Evolutionary conservation across 2,113 vertebrate species (phyloP).

Genomic region (Nannobrachium achirus): DNA sequence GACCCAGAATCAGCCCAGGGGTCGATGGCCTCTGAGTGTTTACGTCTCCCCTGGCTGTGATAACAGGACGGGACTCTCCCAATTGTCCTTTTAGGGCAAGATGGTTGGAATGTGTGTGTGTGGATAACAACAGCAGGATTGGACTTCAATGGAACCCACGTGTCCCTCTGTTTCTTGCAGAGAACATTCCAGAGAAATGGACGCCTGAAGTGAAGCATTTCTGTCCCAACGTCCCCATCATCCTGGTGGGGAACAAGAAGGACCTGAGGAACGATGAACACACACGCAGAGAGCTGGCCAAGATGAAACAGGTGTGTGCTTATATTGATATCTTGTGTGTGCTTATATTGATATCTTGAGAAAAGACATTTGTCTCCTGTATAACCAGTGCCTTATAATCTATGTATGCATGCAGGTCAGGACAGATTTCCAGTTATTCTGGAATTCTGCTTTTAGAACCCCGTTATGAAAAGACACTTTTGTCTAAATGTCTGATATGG

Average conservation of each 20-base stretch:
- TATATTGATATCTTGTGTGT: background rate
- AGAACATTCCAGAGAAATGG: slow-evolving; percentile 99
- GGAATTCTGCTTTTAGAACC: too few relatives aligned
- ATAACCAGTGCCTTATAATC: background rate
- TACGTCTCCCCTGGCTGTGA: slow-evolving; percentile 20
- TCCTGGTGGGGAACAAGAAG: slow-evolving; percentile 98
- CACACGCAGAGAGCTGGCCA: slow-evolving; percentile 92
- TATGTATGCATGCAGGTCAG: background rate
- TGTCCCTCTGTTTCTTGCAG: slow-evolving; percentile 66
- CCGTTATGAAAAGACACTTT: too few relatives aligned
- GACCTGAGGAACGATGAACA: slow-evolving; percentile 95
- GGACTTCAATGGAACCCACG: background rate
- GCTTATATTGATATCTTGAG: background rate
- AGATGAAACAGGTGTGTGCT: slow-evolving; percentile 93
- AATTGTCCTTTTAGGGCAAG: slow-evolving; percentile 28
- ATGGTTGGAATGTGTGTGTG: background rate
- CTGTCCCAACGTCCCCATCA: slow-evolving; percentile 97
- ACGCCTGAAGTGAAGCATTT: slow-evolving; percentile 98
- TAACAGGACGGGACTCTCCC: slow-evolving; percentile 17
- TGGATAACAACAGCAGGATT: background rate
- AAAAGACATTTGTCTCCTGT: background rate
- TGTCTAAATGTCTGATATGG: background rate
- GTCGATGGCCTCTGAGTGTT: slow-evolving; percentile 22
- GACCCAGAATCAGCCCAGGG: slow-evolving; percentile 15
- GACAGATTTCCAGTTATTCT: too few relatives aligned